These are phyloP conservation scores for Serilophus lunatus DNA, from an alignment of 2,113 vertebrate genomes.

Conservation along the genomic window DNA sequence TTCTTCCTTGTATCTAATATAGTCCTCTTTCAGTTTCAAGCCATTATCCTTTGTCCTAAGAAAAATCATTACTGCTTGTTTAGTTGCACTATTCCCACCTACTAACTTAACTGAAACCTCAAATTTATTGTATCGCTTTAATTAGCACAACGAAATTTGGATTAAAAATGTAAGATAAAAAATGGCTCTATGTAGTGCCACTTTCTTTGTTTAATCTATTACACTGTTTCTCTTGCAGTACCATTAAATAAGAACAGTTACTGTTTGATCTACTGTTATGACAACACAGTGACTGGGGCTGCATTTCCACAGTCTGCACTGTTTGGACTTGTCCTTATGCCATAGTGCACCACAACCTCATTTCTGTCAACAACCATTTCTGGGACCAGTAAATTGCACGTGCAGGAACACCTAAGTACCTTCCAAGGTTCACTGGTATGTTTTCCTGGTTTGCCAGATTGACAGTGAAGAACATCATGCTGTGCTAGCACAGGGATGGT, in stretches of 20 bases:
- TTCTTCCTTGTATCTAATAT: not conserved
- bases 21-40: not conserved
- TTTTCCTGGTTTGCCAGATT: not conserved
- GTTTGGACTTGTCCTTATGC: not conserved
- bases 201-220: not conserved
- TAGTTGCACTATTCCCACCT: not conserved
- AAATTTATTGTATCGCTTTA: not conserved
- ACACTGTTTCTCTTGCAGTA: not conserved
- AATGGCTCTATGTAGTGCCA: not conserved
- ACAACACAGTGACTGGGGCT: not conserved
- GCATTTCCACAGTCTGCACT: not conserved
- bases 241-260: not conserved
- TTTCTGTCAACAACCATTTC: not conserved
- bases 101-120: not conserved
- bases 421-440: not conserved
- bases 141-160: not conserved
- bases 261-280: not conserved
- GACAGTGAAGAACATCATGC: not conserved
- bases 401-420: not conserved
- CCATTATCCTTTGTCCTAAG: not conserved
- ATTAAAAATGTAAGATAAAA: not conserved
- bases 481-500: not conserved
- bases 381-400: not conserved
- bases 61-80: not conserved
- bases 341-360: not conserved